These are phyloP conservation scores for Hydrocynus forskahlii DNA, from an alignment of 2,797 vertebrate species.

Conservation along the genomic window DNA sequence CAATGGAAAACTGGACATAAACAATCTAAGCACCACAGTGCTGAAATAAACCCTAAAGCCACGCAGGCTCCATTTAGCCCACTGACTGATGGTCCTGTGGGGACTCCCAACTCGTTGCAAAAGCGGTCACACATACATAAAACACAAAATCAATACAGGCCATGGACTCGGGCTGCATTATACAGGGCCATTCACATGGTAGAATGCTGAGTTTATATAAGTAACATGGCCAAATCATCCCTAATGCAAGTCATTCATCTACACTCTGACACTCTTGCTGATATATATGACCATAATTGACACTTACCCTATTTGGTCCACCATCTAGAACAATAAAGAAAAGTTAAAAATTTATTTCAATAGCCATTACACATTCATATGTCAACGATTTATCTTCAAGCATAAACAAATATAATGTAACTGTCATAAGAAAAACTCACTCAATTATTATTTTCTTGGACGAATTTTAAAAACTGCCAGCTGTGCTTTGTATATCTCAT, in stretches of 20 bases:
- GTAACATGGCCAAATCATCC: slow-evolving; percentile 4
- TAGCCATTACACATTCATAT: background rate
- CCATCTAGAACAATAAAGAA: slow-evolving; percentile 63
- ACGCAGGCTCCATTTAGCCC: background rate
- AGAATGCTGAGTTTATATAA: background rate
- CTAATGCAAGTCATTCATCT: slow-evolving; percentile 35
- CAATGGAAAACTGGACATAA: slow-evolving; percentile 1
- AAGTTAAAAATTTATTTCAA: slow-evolving; percentile 11
- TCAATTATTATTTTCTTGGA: too few relatives aligned
- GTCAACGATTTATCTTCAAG: too few relatives aligned
- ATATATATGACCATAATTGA: slow-evolving; percentile 36
- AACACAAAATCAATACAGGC: slow-evolving; percentile 12
- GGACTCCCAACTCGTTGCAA: background rate
- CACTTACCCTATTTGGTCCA: slow-evolving; percentile 57
- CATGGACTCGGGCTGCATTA: background rate
- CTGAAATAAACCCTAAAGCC: slow-evolving; percentile 9
- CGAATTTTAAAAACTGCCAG: too few relatives aligned
- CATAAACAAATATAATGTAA: too few relatives aligned
- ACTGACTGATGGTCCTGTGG: slow-evolving; percentile 13
- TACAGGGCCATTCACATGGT: background rate
- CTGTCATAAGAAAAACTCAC: too few relatives aligned
- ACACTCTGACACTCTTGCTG: slow-evolving; percentile 52
- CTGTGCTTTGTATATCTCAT: too few relatives aligned
- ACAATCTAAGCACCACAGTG: background rate
- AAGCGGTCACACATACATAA: slow-evolving; percentile 7